Base-by-base conservation (phyloP, 2,888 invertebrate genomes). In the Papilio demoleus region DNA sequence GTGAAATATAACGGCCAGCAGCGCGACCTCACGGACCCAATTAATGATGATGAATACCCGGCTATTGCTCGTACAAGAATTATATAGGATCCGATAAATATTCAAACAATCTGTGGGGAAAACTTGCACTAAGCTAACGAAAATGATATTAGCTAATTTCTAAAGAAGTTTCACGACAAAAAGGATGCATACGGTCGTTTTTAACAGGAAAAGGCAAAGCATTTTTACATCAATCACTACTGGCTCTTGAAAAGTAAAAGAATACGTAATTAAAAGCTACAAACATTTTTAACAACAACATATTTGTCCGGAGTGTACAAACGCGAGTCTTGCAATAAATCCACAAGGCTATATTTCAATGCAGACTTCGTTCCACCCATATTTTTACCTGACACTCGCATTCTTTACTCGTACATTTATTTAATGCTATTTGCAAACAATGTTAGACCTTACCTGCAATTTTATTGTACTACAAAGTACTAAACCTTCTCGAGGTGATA, bases 321-420 rank as follows among this genome's bases (percentile, higher is more conserved):
- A 67, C 31, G 53, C 61, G 31, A 42, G 61, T 31, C 50, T 64
- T 64, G 64, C 34, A 60, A 68, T 64, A 68, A 68, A 68, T 67
- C 58, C 58, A 60, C 64, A 12, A 14, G 38, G 64, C 59, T 12
- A 68, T 64, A 68, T 68, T 64, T 68, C 47, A 64, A 45, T 40
- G 47, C 50, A 65, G 64, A 65, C 64, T 65, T 64, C 47, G 64
- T 59, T 65, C 68, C 59, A 53, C 59, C 40, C 68, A 65, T 68
- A 68, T 68, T 68, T 68, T 53, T 50, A 65, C 68, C 64, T 68
- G 68, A 65, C 68, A 65, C 64, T 64, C 40, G 59, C 64, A 68
- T 68, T 68, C 59, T 50, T 68, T 65, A 65, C 60, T 65, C 60
- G 27, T 59, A 63, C 59, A 65, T 64, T 68, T 64, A 64, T 64